These are phyloP conservation scores for Lagorchestes hirsutus DNA, from an alignment of 2,797 vertebrate species.

Conservation along the genomic window DNA sequence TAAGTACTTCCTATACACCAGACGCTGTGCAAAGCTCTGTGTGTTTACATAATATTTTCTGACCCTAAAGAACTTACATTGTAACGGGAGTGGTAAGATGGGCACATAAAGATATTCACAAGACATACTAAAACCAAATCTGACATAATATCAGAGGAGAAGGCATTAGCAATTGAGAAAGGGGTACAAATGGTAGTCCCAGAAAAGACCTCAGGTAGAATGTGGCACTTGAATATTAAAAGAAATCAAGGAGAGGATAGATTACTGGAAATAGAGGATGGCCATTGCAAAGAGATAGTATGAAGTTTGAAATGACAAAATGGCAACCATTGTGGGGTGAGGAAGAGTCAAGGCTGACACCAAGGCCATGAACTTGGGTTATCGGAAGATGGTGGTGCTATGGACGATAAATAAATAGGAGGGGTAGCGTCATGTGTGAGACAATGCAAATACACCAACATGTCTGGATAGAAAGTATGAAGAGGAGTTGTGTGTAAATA, in stretches of 20 bases:
- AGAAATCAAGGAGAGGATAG: background rate
- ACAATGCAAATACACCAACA: background rate
- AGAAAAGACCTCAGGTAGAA: background rate
- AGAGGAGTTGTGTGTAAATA: background rate
- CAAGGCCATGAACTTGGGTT: background rate
- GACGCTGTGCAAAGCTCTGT: background rate
- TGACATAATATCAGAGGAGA: background rate
- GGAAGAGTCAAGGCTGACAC: background rate
- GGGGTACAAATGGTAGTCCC: background rate
- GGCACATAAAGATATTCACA: background rate
- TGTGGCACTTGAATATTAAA: background rate
- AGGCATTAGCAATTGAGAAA: background rate
- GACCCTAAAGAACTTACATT: background rate
- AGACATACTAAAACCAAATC: background rate
- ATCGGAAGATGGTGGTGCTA: background rate
- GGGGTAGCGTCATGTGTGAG: background rate
- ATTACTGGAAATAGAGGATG: background rate
- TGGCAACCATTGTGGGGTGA: background rate
- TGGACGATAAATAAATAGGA: background rate
- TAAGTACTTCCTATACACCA: background rate
- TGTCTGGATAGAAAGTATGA: background rate
- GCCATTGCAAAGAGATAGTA: background rate
- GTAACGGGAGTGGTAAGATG: background rate
- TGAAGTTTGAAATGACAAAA: background rate
- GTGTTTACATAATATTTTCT: background rate